Base-by-base conservation (phyloP, 2,888 invertebrate species). In the Galerucella pusilla region DNA sequence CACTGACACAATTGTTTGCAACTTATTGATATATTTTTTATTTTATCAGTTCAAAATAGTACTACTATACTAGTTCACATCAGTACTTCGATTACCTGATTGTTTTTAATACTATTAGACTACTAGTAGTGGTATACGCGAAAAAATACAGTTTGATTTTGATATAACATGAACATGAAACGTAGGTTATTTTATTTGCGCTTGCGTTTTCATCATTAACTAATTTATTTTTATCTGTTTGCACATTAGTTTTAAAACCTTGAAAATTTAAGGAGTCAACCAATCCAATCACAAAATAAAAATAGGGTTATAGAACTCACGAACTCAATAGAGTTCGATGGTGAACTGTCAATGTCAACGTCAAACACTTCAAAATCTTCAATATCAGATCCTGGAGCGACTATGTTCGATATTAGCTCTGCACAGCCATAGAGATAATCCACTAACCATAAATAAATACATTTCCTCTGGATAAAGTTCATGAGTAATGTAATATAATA, bases 1-100 rank as follows among this genome's bases (percentile, higher is more conserved):
- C 71, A 70, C 73, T 73, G 66, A 64, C 73, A 75, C 79, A 77
- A 76, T 76, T 79, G 70, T 69, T 52, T 35, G 5, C n/a, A 14
- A 52, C 52, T 52, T 52, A 52, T n/a, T 52, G n/a, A 20, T 57
- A 57, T 10, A 57, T 57, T 16, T 54, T 14, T 54, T 16, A 16
- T 16, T 57, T 57, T 57, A 16, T 16, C 20, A 49, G 5, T 57
- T 57, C 2, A 20, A 10, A 16, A 2, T 57, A 52, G n/a, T 57
- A 20, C 16, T 11, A 10, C 9, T 9, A 20, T 57, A 16, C 57
- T 57, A 10, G 57, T 16, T 20, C 16, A 57, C 57, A 57, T 57
- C 10, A 20, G 57, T 57, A 57, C 20, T 2, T 57, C 57, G 16
- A 11, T 16, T 57, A 57, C 16, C 20, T 16, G 9, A 16, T 57